These are phyloP conservation scores for Crotalus horridus DNA, from an alignment of 2,113 vertebrate genomes.

Conservation along the genomic window DNA sequence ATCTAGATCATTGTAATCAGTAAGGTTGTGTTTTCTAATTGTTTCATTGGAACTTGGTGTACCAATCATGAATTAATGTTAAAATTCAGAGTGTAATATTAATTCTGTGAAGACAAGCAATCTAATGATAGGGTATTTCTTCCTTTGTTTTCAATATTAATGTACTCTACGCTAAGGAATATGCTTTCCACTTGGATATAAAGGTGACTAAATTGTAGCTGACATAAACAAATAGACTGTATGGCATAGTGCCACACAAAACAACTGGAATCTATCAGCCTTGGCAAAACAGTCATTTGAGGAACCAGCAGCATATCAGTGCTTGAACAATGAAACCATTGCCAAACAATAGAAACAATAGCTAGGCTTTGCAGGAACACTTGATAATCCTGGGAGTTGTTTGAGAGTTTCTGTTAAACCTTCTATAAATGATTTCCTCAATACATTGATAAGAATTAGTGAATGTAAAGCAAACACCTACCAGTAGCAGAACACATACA, in stretches of 20 bases:
- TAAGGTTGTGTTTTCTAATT: neutral
- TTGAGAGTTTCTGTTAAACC: neutral
- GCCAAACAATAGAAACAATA: neutral
- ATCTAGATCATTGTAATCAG: neutral
- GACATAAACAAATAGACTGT: neutral
- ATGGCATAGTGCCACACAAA: neutral
- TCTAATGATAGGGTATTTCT: neutral
- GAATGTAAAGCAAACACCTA: neutral
- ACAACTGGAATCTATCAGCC: neutral
- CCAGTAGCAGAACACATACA: neutral
- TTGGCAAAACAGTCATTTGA: neutral
- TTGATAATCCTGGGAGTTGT: neutral
- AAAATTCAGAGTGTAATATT: neutral
- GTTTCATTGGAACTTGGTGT: neutral
- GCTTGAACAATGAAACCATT: neutral
- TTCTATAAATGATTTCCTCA: neutral
- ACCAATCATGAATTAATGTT: neutral
- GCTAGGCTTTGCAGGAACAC: neutral
- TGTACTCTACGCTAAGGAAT: neutral
- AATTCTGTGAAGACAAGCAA: neutral
- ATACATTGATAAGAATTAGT: neutral
- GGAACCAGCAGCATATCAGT: neutral
- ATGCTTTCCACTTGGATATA: neutral
- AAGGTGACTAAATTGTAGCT: neutral
- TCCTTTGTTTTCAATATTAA: neutral